A percentile compares a stretch with the other conserved stretches of the same genome.
Conservation (phyloP, 2,113 vertebrate species). For the Corydoras maculifer region DNA sequence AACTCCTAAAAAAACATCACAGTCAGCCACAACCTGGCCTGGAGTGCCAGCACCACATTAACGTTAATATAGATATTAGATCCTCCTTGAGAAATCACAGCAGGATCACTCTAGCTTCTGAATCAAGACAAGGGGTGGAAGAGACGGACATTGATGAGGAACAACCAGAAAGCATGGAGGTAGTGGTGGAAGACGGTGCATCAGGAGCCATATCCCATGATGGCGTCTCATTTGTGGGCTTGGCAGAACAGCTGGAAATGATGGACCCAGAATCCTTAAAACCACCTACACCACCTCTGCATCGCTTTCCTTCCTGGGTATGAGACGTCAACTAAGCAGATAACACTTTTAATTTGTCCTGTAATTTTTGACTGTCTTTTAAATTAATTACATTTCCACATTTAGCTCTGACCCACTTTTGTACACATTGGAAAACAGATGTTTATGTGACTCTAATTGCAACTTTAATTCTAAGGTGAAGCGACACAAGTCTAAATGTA, state of each 20-base stretch:
- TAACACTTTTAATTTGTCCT: too few species aligned
- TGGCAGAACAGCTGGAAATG: conserved; percentile 58
- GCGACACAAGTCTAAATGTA: too few species aligned
- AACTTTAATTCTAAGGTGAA: too few species aligned
- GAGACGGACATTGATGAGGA: conserved; percentile 80
- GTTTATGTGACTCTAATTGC: too few species aligned
- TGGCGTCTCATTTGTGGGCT: conserved; percentile 53
- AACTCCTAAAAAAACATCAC: conserved; percentile 79
- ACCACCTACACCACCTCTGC: conserved; percentile 80
- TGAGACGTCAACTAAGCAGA: conserved; percentile 14
- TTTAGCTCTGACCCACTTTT: too few species aligned
- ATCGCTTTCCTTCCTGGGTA: conserved; percentile 85
- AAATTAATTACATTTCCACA: too few species aligned
- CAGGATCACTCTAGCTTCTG: conserved; percentile 40
- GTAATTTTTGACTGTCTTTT: too few species aligned
- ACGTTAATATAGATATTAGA: conserved; percentile 62
- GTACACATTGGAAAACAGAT: too few species aligned
- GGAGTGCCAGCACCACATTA: conserved; percentile 59
- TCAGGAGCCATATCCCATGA: conserved; percentile 38
- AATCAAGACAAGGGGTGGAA: conserved; percentile 59
- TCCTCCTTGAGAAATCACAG: conserved; percentile 45
- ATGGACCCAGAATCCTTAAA: conserved; percentile 63
- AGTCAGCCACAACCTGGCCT: conserved; percentile 76
- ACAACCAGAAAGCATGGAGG: conserved; percentile 71
- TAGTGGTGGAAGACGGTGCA: conserved; percentile 55